Conservation (phyloP, 1,140 invertebrate species). For the Heliconius hewitsoni region DNA sequence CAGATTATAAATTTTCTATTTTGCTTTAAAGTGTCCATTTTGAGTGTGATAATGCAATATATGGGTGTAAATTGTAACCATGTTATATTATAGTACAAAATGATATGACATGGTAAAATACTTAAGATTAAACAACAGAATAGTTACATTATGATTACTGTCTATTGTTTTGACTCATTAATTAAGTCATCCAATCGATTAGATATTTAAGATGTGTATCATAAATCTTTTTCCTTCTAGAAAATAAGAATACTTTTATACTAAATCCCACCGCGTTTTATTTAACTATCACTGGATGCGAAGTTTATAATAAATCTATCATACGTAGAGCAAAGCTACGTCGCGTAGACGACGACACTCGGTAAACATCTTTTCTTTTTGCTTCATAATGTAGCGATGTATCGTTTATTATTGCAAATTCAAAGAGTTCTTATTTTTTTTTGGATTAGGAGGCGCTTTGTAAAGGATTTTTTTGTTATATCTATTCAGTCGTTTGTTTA, state of each 20-base stretch:
- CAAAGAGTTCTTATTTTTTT: not conserved
- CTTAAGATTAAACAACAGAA: not conserved
- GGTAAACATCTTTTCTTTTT: not conserved
- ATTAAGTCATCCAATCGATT: not conserved
- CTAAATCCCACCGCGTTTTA: not conserved
- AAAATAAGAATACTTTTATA: not conserved
- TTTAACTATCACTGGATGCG: not conserved
- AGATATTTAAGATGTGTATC: not conserved
- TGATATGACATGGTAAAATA: not conserved
- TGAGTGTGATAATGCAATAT: not conserved
- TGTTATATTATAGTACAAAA: not conserved
- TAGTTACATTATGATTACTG: no score
- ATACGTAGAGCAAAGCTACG: not conserved
- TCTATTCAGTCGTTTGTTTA: not conserved
- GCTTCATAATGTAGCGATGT: not conserved
- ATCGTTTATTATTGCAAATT: not conserved
- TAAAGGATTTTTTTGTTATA: not conserved
- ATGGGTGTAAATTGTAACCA: not conserved
- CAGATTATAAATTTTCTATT: constrained; percentile 11
- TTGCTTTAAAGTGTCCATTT: not conserved
- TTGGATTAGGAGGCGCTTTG: not conserved
- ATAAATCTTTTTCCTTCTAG: not conserved
- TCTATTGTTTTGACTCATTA: not conserved
- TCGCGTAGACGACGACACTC: not conserved
- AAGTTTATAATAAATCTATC: not conserved